Evolutionary conservation across 1,140 invertebrate species (phyloP), one percentile per base, ranked within the genome.

Genomic region (Achatina immaculata): DNA sequence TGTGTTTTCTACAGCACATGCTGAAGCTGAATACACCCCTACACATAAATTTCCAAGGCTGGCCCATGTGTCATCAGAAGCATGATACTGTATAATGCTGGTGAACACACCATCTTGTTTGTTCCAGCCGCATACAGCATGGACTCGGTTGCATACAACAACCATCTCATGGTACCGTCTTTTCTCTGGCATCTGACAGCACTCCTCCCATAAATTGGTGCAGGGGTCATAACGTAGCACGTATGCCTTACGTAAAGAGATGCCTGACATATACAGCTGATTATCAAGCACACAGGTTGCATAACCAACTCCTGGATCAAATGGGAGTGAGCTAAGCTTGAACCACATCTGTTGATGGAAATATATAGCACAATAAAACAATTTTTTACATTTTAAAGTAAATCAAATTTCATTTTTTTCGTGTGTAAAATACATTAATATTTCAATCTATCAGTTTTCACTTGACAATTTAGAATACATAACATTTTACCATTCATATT

Each of bases 41-140:
- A 86, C 66, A 65, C 34, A 38, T 28, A 87, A 62, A 48, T 85
- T 78, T 43, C 84, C 84, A 48, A 80, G 80, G 19, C 82, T 73
- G 24, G 78, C 81, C 86, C 86, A 87, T 3, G 34, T 62, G 65
- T 83, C 81, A 36, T 82, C 80, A 11, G 55, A 36, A 0, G 80
- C 66, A 43, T 74, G 80, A 75, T 86, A 87, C 42, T 81, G 80
- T 65, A 85, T 80, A 34, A 84, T 66, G 40, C 81, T 76, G 34
- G 83, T 80, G n/a, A 80, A 77, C n/a, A 81, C 83, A 65, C 83
- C 85, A 43, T 85, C 82, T 11, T 77, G 66, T 48, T 84, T 83
- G 73, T 84, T 85, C 82, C 82, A 87, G 24, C 86, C 86, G 58
- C 86, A 85, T 9, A 87, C 81, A n/a, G 83, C 83, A 66, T 85